Evolutionary conservation across 2,113 vertebrate species (phyloP), one percentile per base, ranked within the genome.

Genomic region (Colistium nudipinnis): DNA sequence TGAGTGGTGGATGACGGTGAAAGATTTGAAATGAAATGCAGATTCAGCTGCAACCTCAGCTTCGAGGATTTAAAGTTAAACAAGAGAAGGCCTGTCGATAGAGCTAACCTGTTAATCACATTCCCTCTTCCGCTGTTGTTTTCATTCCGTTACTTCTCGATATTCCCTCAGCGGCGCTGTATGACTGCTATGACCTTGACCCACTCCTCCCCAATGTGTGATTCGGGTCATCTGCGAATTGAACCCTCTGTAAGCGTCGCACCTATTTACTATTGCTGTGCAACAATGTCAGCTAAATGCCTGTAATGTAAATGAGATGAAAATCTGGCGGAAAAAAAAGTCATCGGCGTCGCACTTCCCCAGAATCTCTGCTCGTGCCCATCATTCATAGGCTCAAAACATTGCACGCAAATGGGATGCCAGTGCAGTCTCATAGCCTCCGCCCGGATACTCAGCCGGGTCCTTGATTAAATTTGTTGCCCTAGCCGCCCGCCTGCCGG

Each of bases 401-500:
- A 75, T 77, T 63, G 56, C 47, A 80, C n/a, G n/a, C 35, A 70
- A 74, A 64, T 44, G 49, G 41, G 79, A 81, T 81, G 71, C 61
- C 84, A 86, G 83, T 84, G 51, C 24, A 48, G 54, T 62, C 83
- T 69, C 67, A 59, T 52, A 78, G 75, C 62, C 62, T 61, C 60
- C 83, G 66, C 66, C 66, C 62, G 65, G 47, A 22, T 55, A 54
- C 63, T 79, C 69, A 5, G 43, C 36, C 14, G 56, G 61, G 63
- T 68, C 77, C 82, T 88, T 89, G 84, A 90, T 87, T 89, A 81
- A 82, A 91, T 85, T 62, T 83, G 74, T 72, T 81, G 68, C 81
- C 76, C 55, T 62, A 72, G 55, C 51, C 62, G 61, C 66, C 41
- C 47, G 61, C 28, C 83, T 51, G 72, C 74, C 36, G 30, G 44